Conservation (phyloP, 2,113 vertebrate genomes). For the Tragelaphus strepsiceros region DNA sequence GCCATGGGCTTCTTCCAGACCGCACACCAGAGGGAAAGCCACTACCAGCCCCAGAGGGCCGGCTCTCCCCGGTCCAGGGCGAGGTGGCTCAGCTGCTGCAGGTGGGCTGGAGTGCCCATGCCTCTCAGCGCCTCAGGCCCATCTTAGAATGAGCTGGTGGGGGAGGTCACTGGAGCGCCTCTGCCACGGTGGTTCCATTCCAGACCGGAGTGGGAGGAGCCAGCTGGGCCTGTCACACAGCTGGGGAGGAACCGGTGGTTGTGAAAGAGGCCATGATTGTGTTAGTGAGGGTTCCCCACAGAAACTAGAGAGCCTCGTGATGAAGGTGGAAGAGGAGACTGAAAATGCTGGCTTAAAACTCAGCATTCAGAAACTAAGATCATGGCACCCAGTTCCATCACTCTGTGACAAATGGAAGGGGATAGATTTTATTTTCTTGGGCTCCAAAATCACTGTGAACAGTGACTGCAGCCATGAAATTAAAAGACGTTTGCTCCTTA, state of each 20-base stretch:
- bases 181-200: background rate
- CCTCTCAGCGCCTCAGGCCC: background rate
- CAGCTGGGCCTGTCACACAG: background rate
- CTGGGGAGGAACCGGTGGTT: background rate
- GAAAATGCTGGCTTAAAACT: too few species aligned
- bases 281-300: background rate
- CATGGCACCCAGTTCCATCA: too few species aligned
- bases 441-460: too few species aligned
- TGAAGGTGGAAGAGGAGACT: too few species aligned
- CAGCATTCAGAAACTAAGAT: too few species aligned
- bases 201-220: background rate
- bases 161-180: background rate
- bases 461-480: too few species aligned
- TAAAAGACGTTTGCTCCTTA: too few species aligned
- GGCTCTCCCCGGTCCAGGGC: background rate
- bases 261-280: background rate
- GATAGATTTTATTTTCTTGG: too few species aligned
- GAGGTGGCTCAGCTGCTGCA: background rate
- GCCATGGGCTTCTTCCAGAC: background rate
- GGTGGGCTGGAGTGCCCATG: background rate
- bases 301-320: background rate
- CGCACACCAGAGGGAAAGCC: background rate
- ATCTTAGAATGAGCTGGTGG: background rate
- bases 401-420: too few species aligned
- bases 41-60: background rate